A percentile compares a stretch with the other conserved stretches of the same genome.
Conservation (phyloP, 2,888 invertebrate species). For the Andrena bicolor region DNA sequence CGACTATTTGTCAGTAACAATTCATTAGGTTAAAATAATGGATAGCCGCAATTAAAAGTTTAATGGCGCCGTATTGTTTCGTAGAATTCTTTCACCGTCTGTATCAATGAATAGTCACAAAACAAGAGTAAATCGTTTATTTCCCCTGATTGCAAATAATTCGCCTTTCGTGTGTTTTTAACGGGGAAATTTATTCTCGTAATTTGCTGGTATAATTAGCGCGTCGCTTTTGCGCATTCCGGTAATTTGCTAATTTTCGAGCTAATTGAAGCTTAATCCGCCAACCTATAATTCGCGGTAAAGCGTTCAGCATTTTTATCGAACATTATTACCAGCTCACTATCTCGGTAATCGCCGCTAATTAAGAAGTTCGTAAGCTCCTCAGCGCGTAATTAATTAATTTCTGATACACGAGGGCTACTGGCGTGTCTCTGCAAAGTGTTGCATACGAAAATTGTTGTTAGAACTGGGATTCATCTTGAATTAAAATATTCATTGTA, state of each 20-base stretch:
- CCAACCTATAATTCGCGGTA: constrained; percentile 24
- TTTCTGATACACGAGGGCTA: constrained; percentile 25
- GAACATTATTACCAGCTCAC: constrained; percentile 43
- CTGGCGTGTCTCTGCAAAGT: not conserved
- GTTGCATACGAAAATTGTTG: not conserved
- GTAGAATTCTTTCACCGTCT: not conserved
- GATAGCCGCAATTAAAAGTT: not conserved
- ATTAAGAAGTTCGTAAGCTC: constrained; percentile 44
- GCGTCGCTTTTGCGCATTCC: not conserved
- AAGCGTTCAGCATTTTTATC: constrained; percentile 35
- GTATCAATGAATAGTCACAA: not conserved
- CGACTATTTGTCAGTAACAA: not conserved
- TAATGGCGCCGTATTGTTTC: not conserved
- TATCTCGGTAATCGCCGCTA: constrained; percentile 41
- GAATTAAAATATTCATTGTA: too few relatives aligned
- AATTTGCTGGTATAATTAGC: constrained; percentile 11
- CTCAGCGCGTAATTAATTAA: constrained; percentile 40
- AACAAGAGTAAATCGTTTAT: not conserved
- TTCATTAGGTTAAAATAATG: not conserved
- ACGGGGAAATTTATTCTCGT: not conserved
- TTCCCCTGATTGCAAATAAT: not conserved
- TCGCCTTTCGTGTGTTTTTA: not conserved
- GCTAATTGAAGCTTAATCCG: constrained; percentile 37
- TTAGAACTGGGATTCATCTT: not conserved
- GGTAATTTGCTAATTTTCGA: constrained; percentile 47